Conservation (phyloP, 1,140 invertebrate species). For the Drosophila grimshawi region DNA sequence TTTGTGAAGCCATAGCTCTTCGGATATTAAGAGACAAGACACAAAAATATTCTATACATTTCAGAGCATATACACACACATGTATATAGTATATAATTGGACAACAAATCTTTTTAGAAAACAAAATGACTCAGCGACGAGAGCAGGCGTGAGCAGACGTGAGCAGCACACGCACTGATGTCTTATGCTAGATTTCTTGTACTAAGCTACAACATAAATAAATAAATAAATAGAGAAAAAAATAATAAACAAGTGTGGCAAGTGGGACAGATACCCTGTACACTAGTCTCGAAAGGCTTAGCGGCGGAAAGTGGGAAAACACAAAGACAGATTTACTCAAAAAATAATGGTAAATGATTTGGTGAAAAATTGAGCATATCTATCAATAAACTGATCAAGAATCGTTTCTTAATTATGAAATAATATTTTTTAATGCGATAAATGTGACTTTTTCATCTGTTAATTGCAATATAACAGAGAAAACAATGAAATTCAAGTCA, state of each 20-base stretch:
- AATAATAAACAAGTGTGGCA: slow-evolving; percentile 7
- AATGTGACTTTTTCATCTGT: too few relatives aligned
- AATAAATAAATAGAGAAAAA: slow-evolving; percentile 39
- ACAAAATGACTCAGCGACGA: slow-evolving; percentile 68
- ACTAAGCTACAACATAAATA: slow-evolving; percentile 36
- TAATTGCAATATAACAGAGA: too few relatives aligned
- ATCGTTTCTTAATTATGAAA: too few relatives aligned
- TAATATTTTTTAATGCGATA: too few relatives aligned
- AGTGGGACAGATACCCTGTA: neutral
- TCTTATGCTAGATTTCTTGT: slow-evolving; percentile 32
- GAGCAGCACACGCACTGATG: slow-evolving; percentile 54
- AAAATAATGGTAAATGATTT: too few relatives aligned
- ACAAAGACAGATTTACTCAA: too few relatives aligned
- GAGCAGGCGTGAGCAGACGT: slow-evolving; percentile 53
- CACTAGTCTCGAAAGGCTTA: too few relatives aligned
- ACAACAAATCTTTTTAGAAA: slow-evolving; percentile 50
- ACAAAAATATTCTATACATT: neutral
- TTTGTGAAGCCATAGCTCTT: slow-evolving; percentile 14
- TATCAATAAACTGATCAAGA: too few relatives aligned
- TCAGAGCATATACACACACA: neutral
- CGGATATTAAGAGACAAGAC: slow-evolving; percentile 43
- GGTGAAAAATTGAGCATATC: too few relatives aligned
- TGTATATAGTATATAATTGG: slow-evolving; percentile 16
- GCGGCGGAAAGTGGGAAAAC: neutral
- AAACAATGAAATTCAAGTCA: too few relatives aligned